These are phyloP conservation scores for Crypturellus tataupa DNA, from an alignment of 2,797 vertebrate genomes.

Conservation along the genomic window DNA sequence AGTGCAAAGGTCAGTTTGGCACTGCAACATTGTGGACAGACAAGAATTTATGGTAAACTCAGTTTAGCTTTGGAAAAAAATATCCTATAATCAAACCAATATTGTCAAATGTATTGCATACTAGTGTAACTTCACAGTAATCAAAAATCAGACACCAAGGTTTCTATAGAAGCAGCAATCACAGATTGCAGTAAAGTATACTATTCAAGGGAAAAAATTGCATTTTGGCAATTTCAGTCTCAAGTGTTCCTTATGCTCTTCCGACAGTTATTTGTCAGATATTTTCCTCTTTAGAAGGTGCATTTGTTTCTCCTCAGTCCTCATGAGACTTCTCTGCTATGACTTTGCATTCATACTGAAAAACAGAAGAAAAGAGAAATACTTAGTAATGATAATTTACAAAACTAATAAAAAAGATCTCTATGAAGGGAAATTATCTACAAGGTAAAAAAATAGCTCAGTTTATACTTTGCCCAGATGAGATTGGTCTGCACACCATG, in stretches of 20 bases:
- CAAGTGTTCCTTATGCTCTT: conserved; percentile 67
- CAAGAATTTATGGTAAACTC: conserved; percentile 58
- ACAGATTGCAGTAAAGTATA: conserved; percentile 87
- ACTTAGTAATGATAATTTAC: not conserved
- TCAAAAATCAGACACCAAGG: conserved; percentile 76
- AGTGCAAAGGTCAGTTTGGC: conserved; percentile 79
- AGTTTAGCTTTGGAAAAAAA: conserved; percentile 71
- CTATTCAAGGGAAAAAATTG: conserved; percentile 73
- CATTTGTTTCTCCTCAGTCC: conserved; percentile 84
- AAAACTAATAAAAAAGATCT: not conserved
- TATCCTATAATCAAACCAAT: conserved; percentile 72
- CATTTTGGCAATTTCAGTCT: conserved; percentile 81
- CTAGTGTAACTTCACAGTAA: conserved; percentile 78
- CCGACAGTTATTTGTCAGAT: conserved; percentile 52
- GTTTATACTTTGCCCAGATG: not conserved
- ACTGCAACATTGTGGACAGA: conserved; percentile 73
- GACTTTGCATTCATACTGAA: conserved; percentile 94
- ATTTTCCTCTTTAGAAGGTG: conserved; percentile 71
- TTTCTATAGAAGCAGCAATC: conserved; percentile 84
- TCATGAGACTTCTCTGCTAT: conserved; percentile 91
- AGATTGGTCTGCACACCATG: not conserved
- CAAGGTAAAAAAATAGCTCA: not conserved
- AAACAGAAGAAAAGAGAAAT: conserved; percentile 58
- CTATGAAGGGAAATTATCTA: not conserved
- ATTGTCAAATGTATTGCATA: conserved; percentile 75